phyloP scores from a whole-genome alignment of 2,797 vertebrate species.

The Parauchenoglanis ngamensis region DNA sequence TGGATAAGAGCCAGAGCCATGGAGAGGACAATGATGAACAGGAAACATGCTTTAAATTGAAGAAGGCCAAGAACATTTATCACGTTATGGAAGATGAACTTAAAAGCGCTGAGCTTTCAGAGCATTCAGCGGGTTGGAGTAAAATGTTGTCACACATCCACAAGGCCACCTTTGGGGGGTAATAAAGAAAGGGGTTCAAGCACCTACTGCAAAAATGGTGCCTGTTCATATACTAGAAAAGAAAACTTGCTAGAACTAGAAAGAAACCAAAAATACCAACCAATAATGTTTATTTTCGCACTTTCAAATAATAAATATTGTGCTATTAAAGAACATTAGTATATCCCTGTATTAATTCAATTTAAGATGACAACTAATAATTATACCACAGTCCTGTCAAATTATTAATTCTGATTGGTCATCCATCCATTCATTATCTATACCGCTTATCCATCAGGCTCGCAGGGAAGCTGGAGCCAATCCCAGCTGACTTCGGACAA shows the following conservation, averaged over 20 bases:
- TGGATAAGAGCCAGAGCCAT: slow-evolving; percentile 10
- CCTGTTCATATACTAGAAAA: background rate
- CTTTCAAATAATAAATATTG: background rate
- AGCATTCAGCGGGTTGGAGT: slow-evolving; percentile 14
- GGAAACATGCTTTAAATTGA: slow-evolving; percentile 26
- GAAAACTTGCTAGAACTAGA: background rate
- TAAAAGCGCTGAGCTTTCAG: slow-evolving; percentile 24
- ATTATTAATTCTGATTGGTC: background rate
- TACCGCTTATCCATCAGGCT: no score
- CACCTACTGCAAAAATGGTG: background rate
- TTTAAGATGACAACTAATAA: background rate
- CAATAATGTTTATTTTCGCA: background rate
- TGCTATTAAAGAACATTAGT: background rate
- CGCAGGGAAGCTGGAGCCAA: no score
- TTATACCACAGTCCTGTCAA: background rate
- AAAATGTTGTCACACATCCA: slow-evolving; percentile 23
- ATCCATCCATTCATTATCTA: no score
- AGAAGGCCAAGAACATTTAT: slow-evolving; percentile 16
- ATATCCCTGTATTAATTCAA: background rate
- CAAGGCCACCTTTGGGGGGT: slow-evolving; percentile 15
- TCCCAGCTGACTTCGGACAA: no score
- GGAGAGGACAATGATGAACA: slow-evolving; percentile 17
- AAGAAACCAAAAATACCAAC: background rate
- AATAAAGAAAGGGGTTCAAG: background rate
- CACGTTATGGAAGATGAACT: background rate